These are phyloP conservation scores for Notothenia coriiceps DNA, from an alignment of 2,113 vertebrate species.

Conservation along the genomic window DNA sequence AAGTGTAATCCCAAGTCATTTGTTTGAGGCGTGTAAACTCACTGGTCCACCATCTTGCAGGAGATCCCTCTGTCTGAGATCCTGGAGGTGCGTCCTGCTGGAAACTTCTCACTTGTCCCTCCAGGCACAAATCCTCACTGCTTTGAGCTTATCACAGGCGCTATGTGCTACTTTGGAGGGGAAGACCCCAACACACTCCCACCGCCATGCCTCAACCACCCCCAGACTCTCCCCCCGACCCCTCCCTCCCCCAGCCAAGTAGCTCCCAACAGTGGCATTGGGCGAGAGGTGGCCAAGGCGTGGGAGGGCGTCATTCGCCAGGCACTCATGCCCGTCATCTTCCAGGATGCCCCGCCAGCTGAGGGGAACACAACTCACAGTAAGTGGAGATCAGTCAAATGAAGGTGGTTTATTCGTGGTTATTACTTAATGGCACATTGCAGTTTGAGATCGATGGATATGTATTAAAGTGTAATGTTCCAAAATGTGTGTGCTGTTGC, in stretches of 20 bases:
- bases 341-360: slow-evolving; percentile 86
- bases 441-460: background rate
- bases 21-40: background rate
- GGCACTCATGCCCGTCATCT: slow-evolving; percentile 91
- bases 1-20: background rate
- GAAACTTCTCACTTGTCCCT: slow-evolving; percentile 86
- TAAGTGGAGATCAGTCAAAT: slow-evolving; percentile 64
- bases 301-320: slow-evolving; percentile 91
- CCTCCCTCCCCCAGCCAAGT: slow-evolving; percentile 78
- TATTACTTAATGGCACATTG: background rate
- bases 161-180: slow-evolving; percentile 89
- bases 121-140: slow-evolving; percentile 89
- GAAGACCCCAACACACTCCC: slow-evolving; percentile 83
- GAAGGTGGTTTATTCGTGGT: background rate
- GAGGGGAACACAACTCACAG: slow-evolving; percentile 86
- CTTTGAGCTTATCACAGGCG: slow-evolving; percentile 90
- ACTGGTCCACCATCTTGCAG: slow-evolving; percentile 61
- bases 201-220: slow-evolving; percentile 31
- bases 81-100: slow-evolving; percentile 84
- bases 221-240: slow-evolving; percentile 52
- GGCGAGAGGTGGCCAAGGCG: slow-evolving; percentile 85
- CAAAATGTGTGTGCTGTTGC: background rate
- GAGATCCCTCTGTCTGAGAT: slow-evolving; percentile 92
- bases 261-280: slow-evolving; percentile 84
- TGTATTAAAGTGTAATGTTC: background rate